Evolutionary conservation across 2,888 invertebrate species (phyloP).

Genomic region (Netelia inedita): DNA sequence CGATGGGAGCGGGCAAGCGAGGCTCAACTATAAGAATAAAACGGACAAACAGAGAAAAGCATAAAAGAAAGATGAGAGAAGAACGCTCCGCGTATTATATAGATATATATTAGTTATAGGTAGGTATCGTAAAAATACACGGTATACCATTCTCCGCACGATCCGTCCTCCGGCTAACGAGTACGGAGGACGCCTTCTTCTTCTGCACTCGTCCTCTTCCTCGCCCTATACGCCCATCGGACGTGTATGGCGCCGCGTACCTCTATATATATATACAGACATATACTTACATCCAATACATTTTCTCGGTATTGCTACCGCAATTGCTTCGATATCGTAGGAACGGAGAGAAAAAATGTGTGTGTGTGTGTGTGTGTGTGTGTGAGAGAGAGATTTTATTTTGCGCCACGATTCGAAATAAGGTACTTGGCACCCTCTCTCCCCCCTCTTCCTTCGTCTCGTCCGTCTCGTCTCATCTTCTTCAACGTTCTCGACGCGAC

Average conservation of each 20-base stretch:
- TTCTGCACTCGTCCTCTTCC: conserved; percentile 31
- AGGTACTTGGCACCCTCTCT: not conserved
- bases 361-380: no score
- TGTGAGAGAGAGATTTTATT: not conserved
- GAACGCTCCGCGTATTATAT: not conserved
- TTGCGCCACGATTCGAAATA: not conserved
- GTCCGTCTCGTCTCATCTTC: not conserved
- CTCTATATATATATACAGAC: not conserved
- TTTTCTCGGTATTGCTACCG: conserved; percentile 56
- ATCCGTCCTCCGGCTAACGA: conserved; percentile 60
- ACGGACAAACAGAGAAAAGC: not conserved
- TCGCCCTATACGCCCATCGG: conserved; percentile 11
- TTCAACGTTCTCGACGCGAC: conserved; percentile 24
- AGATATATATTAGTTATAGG: conserved; percentile 19
- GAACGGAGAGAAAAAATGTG: not conserved
- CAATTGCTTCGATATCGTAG: conserved; percentile 49
- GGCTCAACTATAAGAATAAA: not conserved
- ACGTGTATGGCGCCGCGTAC: not conserved
- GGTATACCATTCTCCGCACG: conserved; percentile 55
- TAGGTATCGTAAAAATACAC: conserved; percentile 12
- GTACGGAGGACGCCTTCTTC: conserved; percentile 55
- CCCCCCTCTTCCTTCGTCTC: not conserved
- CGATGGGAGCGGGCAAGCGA: not conserved
- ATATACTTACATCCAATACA: conserved; percentile 32
- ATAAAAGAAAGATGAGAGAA: not conserved